Evolutionary conservation across 2,797 vertebrate genomes (phyloP).

Genomic region (Lophotriccus pileatus): DNA sequence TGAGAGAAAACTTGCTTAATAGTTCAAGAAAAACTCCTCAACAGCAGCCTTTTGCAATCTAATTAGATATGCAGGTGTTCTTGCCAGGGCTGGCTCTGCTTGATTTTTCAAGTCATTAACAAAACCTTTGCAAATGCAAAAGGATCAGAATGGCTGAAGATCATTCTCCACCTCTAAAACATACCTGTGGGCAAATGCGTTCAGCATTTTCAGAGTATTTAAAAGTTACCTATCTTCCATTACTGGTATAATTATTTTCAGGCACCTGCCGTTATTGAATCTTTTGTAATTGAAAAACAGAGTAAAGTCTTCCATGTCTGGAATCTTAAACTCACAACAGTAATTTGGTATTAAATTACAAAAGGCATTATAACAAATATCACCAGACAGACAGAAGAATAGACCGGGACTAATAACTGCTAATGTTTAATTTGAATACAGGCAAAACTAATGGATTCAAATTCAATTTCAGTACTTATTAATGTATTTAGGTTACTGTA

Average conservation of each 20-base stretch:
- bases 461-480: neutral
- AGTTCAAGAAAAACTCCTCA: neutral
- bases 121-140: neutral
- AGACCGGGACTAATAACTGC: neutral
- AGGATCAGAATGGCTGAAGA: neutral
- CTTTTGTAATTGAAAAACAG: neutral
- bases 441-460: neutral
- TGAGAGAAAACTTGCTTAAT: neutral
- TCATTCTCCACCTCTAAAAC: neutral
- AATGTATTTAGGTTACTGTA: neutral
- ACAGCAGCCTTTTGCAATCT: neutral
- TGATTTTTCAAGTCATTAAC: neutral
- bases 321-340: neutral
- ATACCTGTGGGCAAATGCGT: neutral
- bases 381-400: neutral
- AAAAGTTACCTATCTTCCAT: neutral
- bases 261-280: neutral
- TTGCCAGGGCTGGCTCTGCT: neutral
- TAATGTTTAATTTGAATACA: neutral
- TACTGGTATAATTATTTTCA: neutral
- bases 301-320: neutral
- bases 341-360: neutral
- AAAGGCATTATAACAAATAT: neutral
- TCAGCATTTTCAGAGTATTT: neutral
- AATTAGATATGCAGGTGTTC: neutral